Conservation (phyloP, 2,888 invertebrate genomes). For the Drosophila lacicola region DNA sequence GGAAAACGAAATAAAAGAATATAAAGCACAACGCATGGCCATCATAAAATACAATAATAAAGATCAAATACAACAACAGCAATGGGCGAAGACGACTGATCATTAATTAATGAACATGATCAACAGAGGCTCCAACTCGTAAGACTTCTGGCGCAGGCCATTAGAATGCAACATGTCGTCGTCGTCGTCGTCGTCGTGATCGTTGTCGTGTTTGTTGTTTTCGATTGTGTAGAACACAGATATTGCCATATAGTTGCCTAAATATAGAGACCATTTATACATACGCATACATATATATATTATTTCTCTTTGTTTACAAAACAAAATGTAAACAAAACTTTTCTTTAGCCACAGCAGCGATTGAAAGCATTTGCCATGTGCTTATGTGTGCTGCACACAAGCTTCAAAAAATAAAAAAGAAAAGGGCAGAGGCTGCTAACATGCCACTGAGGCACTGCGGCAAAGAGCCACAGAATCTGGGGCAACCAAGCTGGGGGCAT, state of each 20-base stretch:
- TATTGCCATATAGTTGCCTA: slow-evolving; percentile 48
- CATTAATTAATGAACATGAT: slow-evolving; percentile 82
- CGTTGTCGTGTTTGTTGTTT: slow-evolving; percentile 42
- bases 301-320: slow-evolving; percentile 75
- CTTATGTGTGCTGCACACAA: slow-evolving; percentile 33
- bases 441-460: not conserved
- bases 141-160: slow-evolving; percentile 64
- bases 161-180: slow-evolving; percentile 81
- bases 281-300: slow-evolving; percentile 25
- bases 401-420: slow-evolving; percentile 51
- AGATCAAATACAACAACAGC: slow-evolving; percentile 57
- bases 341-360: slow-evolving; percentile 59
- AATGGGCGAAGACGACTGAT: slow-evolving; percentile 59
- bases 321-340: slow-evolving; percentile 80
- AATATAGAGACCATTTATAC: slow-evolving; percentile 7
- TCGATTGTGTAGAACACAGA: slow-evolving; percentile 68
- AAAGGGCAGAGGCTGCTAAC: slow-evolving; percentile 37
- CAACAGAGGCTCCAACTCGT: slow-evolving; percentile 50
- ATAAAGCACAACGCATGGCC: slow-evolving; percentile 70
- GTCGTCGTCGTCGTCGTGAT: slow-evolving; percentile 47
- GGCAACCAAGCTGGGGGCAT: slow-evolving; percentile 81
- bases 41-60: slow-evolving; percentile 76
- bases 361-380: slow-evolving; percentile 63
- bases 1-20: slow-evolving; percentile 36
- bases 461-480: slow-evolving; percentile 66